Evolutionary conservation across 2,797 vertebrate species (phyloP).

Genomic region (Podarcis siculus): DNA sequence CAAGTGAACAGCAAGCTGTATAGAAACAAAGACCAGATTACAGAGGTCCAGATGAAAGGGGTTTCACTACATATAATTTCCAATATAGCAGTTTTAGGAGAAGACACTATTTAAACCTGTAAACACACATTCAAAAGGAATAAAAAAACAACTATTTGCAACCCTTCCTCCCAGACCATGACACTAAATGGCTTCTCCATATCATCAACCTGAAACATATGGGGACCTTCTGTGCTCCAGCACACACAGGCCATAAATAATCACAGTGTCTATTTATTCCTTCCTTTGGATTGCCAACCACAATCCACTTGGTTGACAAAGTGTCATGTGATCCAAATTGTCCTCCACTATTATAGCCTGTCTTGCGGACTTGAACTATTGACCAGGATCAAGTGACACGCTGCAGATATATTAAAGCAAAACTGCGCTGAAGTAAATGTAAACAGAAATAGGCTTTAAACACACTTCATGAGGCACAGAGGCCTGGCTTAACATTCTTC

Average conservation of each 20-base stretch:
- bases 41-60: neutral
- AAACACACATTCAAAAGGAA: neutral
- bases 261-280: conserved; percentile 58
- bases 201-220: conserved; percentile 30
- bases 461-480: conserved; percentile 3
- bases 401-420: conserved; percentile 53
- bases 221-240: neutral
- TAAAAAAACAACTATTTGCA: conserved; percentile 19
- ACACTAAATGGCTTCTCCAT: conserved; percentile 37
- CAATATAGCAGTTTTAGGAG: neutral
- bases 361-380: conserved; percentile 41
- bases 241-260: conserved; percentile 41
- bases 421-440: conserved; percentile 35
- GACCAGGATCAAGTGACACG: conserved; percentile 52
- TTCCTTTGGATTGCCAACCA: conserved; percentile 43
- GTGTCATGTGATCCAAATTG: conserved; percentile 42
- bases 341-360: conserved; percentile 55
- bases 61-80: conserved; percentile 1
- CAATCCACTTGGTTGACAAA: conserved; percentile 49
- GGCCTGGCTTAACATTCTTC: neutral
- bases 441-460: conserved; percentile 48
- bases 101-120: neutral
- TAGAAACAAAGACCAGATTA: neutral
- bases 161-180: conserved; percentile 22
- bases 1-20: neutral